These are phyloP conservation scores for Periplaneta americana DNA, from an alignment of 1,140 invertebrate species.

Conservation along the genomic window DNA sequence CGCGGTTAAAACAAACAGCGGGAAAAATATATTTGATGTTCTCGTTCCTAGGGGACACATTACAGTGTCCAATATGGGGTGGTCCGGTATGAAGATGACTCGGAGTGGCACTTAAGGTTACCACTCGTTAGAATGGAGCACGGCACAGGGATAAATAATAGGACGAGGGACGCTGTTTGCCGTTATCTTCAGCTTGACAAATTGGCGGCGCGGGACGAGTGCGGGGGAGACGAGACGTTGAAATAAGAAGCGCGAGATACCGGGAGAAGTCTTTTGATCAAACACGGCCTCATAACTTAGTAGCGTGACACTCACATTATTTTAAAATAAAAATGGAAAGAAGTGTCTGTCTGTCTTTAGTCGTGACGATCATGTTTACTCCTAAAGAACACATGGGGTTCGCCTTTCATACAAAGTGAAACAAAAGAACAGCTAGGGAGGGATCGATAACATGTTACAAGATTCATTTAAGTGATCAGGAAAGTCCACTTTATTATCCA, in stretches of 20 bases:
- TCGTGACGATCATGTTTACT: too few species aligned
- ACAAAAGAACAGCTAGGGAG: too few species aligned
- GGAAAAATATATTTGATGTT: slow-evolving; percentile 4
- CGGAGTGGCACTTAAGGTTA: neutral
- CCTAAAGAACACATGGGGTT: too few species aligned
- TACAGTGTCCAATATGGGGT: neutral
- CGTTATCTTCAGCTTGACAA: slow-evolving; percentile 6
- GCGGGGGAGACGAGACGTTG: neutral
- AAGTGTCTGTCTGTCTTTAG: too few species aligned
- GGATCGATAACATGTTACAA: too few species aligned
- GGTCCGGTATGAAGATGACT: neutral
- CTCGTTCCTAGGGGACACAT: neutral
- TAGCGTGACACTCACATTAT: neutral
- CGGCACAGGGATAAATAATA: neutral
- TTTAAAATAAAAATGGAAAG: too few species aligned
- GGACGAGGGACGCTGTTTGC: neutral
- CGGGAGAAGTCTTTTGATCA: neutral
- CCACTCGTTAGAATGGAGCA: neutral
- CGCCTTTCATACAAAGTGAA: too few species aligned
- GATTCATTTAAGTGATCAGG: too few species aligned
- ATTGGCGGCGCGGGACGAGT: neutral
- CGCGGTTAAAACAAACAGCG: neutral
- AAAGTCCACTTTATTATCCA: too few species aligned
- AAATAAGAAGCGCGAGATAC: neutral
- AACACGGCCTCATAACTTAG: neutral